Percentiles rank a stretch among this genome's conserved stretches.
Conservation (phyloP, 2,113 vertebrate species). For the Bucco capensis region DNA sequence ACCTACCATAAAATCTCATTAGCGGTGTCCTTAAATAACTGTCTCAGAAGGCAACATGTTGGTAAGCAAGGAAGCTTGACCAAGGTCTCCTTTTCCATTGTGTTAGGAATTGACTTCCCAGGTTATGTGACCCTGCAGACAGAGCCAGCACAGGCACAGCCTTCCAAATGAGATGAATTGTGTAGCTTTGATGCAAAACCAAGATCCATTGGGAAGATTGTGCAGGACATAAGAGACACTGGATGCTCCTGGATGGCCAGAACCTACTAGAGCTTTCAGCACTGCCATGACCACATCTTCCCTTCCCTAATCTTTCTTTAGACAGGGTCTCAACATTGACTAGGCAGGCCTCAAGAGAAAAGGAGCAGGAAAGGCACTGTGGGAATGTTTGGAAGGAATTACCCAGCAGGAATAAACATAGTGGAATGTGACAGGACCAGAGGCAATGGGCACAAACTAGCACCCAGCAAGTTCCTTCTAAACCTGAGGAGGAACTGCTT, state of each 20-base stretch:
- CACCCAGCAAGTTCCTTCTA: no score
- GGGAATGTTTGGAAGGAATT: background rate
- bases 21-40: background rate
- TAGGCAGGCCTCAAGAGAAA: background rate
- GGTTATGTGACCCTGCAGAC: background rate
- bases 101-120: background rate
- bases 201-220: background rate
- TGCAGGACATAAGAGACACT: background rate
- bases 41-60: background rate
- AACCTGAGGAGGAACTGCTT: no score
- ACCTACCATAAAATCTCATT: background rate
- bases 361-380: background rate
- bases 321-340: background rate
- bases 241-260: background rate
- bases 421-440: rapidly evolving
- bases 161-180: background rate
- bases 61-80: background rate
- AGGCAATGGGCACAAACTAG: no score
- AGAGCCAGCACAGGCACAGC: background rate
- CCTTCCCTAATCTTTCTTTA: background rate
- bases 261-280: background rate
- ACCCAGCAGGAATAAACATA: background rate
- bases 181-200: background rate
- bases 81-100: background rate
- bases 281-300: rapidly evolving